Percentiles rank a stretch among this genome's conserved stretches.
Evolutionary conservation across 2,888 invertebrate genomes (phyloP).

Genomic region (Phania funesta): DNA sequence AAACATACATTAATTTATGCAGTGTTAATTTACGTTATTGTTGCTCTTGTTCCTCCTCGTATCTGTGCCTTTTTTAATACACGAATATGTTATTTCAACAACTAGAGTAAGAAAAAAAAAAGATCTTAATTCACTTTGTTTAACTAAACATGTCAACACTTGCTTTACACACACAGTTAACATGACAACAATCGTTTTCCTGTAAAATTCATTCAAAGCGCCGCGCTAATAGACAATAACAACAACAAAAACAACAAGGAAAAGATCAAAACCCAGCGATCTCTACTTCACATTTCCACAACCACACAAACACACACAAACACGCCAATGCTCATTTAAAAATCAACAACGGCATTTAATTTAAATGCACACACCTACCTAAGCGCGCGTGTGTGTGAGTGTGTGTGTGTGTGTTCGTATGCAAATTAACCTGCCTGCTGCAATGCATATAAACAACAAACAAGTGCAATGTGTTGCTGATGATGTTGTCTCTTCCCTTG

Average conservation of each 20-base stretch:
- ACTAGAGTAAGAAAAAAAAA: conserved; percentile 32
- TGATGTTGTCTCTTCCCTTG: conserved; percentile 46
- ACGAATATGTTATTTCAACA: conserved; percentile 27
- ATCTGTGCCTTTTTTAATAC: neutral
- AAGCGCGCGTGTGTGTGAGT: conserved; percentile 1
- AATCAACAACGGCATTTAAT: conserved; percentile 13
- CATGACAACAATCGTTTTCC: conserved; percentile 67
- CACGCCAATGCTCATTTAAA: conserved; percentile 1
- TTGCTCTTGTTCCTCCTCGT: conserved; percentile 19
- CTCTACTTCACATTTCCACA: conserved; percentile 41
- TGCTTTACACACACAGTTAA: conserved; percentile 65
- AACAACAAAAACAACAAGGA: conserved; percentile 37
- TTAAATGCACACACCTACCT: conserved; percentile 11
- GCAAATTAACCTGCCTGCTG: conserved; percentile 52
- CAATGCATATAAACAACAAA: conserved; percentile 52
- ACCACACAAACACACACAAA: neutral
- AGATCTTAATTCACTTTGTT: conserved; percentile 65
- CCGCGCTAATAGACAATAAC: conserved; percentile 65
- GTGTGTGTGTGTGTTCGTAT: conserved; percentile 12
- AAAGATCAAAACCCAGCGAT: conserved; percentile 63
- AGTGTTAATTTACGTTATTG: conserved; percentile 66
- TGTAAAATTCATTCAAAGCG: conserved; percentile 64
- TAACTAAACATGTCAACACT: conserved; percentile 67
- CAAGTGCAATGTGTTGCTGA: conserved; percentile 64
- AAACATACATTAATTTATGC: conserved; percentile 64